Conservation (phyloP, 2,888 invertebrate species). For the Nomada ferruginata region DNA sequence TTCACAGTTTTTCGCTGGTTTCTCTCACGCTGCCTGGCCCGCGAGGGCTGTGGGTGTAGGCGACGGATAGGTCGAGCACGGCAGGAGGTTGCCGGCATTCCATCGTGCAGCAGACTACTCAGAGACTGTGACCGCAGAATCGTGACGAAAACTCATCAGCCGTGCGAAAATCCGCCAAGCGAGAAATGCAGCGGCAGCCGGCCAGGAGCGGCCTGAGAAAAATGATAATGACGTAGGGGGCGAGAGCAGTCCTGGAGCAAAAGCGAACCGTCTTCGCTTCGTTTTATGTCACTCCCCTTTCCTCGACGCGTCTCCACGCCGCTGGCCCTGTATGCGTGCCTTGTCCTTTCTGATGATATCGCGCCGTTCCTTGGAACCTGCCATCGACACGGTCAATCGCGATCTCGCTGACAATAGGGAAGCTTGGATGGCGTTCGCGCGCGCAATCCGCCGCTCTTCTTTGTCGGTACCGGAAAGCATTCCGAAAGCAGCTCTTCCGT, state of each 20-base stretch:
- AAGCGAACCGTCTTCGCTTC: conserved; percentile 63
- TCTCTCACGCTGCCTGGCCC: conserved; percentile 49
- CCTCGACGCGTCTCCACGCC: neutral
- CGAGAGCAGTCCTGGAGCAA: conserved; percentile 13
- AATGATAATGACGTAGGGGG: conserved; percentile 61
- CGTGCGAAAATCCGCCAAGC: conserved; percentile 79
- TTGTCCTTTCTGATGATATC: conserved; percentile 38
- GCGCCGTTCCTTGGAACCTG: conserved; percentile 9
- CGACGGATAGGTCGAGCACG: conserved; percentile 36
- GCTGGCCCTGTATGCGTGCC: conserved; percentile 11
- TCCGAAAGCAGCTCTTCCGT: conserved; percentile 52
- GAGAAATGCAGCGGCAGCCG: conserved; percentile 44
- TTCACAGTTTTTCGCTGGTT: conserved; percentile 30
- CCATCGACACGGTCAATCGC: conserved; percentile 42
- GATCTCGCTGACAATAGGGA: conserved; percentile 55
- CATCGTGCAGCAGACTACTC: conserved; percentile 61
- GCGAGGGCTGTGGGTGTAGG: conserved; percentile 26
- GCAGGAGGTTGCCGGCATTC: conserved; percentile 46
- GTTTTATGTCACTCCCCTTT: conserved; percentile 64
- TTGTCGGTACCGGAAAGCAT: conserved; percentile 61
- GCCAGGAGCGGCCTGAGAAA: conserved; percentile 34
- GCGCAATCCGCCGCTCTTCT: conserved; percentile 23
- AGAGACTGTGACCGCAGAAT: conserved; percentile 71
- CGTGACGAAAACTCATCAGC: conserved; percentile 81
- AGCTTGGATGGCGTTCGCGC: conserved; percentile 14